These are phyloP conservation scores for Synchiropus splendidus DNA, from an alignment of 2,113 vertebrate species.

Conservation along the genomic window DNA sequence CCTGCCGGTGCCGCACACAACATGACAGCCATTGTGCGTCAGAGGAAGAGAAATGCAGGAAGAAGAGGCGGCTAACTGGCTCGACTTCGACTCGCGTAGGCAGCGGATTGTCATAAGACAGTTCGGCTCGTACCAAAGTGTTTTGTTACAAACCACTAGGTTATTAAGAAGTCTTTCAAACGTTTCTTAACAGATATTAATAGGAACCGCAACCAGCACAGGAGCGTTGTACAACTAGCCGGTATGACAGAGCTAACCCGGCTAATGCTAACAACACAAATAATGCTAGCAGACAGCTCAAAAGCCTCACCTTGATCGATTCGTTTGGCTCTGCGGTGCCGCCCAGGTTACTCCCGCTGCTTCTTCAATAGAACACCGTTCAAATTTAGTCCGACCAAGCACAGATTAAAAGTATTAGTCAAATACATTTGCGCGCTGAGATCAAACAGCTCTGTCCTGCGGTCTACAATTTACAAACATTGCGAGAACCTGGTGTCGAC, in stretches of 20 bases:
- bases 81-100: no score
- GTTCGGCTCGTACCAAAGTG: no score
- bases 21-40: conserved; percentile 9
- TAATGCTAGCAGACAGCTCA: conserved; percentile 2
- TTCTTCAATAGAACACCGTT: conserved; percentile 25
- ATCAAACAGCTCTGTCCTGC: conserved; percentile 34
- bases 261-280: conserved; percentile 40
- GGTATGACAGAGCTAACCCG: not conserved
- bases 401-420: conserved; percentile 36
- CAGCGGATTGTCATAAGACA: not conserved
- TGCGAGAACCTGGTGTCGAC: conserved; percentile 30
- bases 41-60: not conserved
- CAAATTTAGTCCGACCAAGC: conserved; percentile 38
- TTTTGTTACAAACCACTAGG: no score
- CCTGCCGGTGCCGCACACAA: conserved; percentile 5
- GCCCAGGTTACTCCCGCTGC: not conserved
- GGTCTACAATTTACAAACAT: conserved; percentile 62
- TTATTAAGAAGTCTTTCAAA: no score
- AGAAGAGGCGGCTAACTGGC: no score
- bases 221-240: no score
- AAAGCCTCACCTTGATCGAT: conserved; percentile 31
- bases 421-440: conserved; percentile 68
- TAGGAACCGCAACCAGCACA: no score
- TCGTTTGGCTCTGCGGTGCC: conserved; percentile 25
- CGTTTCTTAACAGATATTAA: no score